phyloP scores from a whole-genome alignment of 2,888 invertebrate species.

The Germaria angustata region DNA sequence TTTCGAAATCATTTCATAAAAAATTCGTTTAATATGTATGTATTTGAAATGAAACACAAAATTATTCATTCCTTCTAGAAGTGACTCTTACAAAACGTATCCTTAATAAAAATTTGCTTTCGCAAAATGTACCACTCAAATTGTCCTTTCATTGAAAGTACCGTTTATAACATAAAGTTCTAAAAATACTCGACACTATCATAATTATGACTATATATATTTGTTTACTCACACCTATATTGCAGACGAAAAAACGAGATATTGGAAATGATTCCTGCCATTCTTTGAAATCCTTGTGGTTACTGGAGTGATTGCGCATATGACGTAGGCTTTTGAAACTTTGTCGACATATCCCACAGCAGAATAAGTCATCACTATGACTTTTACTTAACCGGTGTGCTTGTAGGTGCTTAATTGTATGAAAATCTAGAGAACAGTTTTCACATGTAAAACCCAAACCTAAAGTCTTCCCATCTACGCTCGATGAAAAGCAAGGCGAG shows the following conservation, averaged over 20 bases:
- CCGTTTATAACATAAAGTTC: not conserved
- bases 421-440: slow-evolving; percentile 75
- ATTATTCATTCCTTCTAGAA: no score
- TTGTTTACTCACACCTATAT: slow-evolving; percentile 72
- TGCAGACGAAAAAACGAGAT: slow-evolving; percentile 71
- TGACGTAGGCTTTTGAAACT: slow-evolving; percentile 45
- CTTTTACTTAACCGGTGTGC: slow-evolving; percentile 72
- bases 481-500: slow-evolving; percentile 60
- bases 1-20: no score
- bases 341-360: slow-evolving; percentile 67
- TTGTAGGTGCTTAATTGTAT: slow-evolving; percentile 69
- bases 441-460: slow-evolving; percentile 74
- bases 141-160: not conserved
- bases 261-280: slow-evolving; percentile 60
- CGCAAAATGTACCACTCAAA: not conserved
- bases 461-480: slow-evolving; percentile 67
- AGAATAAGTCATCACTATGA: slow-evolving; percentile 71
- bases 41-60: no score
- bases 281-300: slow-evolving; percentile 59
- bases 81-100: not conserved
- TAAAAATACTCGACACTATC: no score
- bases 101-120: not conserved
- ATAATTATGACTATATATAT: no score
- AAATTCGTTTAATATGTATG: no score
- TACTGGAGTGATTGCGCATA: slow-evolving; percentile 60